Base-by-base conservation (phyloP, 30 jellyfish, hydroid and myxozoan genomes). In the Cassiopea andromeda region DNA sequence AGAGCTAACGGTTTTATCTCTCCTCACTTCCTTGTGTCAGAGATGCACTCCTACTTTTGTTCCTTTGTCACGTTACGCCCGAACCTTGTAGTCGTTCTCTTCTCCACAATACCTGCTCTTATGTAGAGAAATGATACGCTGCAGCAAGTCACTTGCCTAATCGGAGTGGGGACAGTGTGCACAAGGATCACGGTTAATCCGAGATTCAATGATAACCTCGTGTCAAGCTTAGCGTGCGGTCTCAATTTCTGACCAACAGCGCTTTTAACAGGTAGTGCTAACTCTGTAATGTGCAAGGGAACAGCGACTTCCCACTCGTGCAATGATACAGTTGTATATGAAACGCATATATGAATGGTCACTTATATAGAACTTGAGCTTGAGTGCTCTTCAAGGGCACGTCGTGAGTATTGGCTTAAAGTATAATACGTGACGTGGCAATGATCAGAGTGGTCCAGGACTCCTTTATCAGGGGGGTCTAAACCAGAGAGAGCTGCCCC, bases 151-250 rank as follows among this genome's bases (percentile, higher is more conserved):
- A 54, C 79, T 7, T 70, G 79, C 54, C n/a, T 54, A 17, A 70
- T 5, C 38, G n/a, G 79, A 70, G 6, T 70, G 79, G 79, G 79
- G 79, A 70, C 8, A 2, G 54, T 70, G n/a, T 70, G 54, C 50
- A 19, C n/a, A 19, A 43, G 79, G 79, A 70, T 70, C 4, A 70
- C 19, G 54, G 54, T 1, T 70, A 70, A 70, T 70, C 79, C 79
- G 1, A 70, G n/a, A 70, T 70, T 70, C 79, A 43, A 6, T 70
- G 48, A 12, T 70, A 19, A 70, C n/a, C 79, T 19, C 79, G 79
- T 70, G 79, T 70, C 79, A 70, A 19, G 79, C 79, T 70, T 70
- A 70, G 79, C 79, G 19, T 15, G 54, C 50, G 79, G 79, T 70
- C 79, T 70, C 79, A 38, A 70, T 43, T 70, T 70, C 79, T 70